phyloP scores from a whole-genome alignment of 2,113 vertebrate species.

The Melozone crissalis region DNA sequence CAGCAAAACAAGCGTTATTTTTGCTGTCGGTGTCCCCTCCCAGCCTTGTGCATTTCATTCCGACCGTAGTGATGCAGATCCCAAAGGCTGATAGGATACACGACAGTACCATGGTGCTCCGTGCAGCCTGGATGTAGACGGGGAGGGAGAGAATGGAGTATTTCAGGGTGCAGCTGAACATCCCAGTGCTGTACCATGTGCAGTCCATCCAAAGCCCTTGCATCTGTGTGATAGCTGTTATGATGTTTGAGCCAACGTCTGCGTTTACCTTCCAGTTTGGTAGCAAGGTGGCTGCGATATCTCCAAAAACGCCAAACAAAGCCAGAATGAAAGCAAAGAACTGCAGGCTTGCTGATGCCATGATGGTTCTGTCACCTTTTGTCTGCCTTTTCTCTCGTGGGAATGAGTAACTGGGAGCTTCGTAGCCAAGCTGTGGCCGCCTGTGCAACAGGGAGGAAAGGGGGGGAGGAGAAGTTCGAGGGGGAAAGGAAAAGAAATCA shows the following conservation, averaged over 20 bases:
- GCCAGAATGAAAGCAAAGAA: slow-evolving; percentile 91
- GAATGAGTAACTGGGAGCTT: slow-evolving; percentile 45
- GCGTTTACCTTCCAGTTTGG: slow-evolving; percentile 95
- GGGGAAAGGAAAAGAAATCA: slow-evolving; percentile 27
- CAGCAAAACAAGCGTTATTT: slow-evolving; percentile 82
- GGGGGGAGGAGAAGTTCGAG: not conserved
- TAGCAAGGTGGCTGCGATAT: slow-evolving; percentile 87
- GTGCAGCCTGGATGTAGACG: slow-evolving; percentile 87
- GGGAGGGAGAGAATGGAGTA: slow-evolving; percentile 89
- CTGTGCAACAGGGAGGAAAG: slow-evolving; percentile 61
- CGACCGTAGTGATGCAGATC: slow-evolving; percentile 84
- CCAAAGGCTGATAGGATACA: slow-evolving; percentile 88
- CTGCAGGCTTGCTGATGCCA: slow-evolving; percentile 89
- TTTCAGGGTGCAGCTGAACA: slow-evolving; percentile 94
- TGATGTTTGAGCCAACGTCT: slow-evolving; percentile 87
- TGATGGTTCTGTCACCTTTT: slow-evolving; percentile 69
- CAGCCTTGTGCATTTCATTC: slow-evolving; percentile 91
- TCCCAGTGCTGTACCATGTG: slow-evolving; percentile 95
- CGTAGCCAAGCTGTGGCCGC: slow-evolving; percentile 62
- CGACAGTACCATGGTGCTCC: slow-evolving; percentile 92
- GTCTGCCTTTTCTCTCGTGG: slow-evolving; percentile 32
- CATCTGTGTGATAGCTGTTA: slow-evolving; percentile 89
- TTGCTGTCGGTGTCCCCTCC: slow-evolving; percentile 85
- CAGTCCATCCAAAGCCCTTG: slow-evolving; percentile 99
- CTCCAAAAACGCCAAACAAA: slow-evolving; percentile 84